Percentiles rank a stretch among this genome's conserved stretches.
Evolutionary conservation across 2,113 vertebrate genomes (phyloP).

Genomic region (Typhlomys cinereus): DNA sequence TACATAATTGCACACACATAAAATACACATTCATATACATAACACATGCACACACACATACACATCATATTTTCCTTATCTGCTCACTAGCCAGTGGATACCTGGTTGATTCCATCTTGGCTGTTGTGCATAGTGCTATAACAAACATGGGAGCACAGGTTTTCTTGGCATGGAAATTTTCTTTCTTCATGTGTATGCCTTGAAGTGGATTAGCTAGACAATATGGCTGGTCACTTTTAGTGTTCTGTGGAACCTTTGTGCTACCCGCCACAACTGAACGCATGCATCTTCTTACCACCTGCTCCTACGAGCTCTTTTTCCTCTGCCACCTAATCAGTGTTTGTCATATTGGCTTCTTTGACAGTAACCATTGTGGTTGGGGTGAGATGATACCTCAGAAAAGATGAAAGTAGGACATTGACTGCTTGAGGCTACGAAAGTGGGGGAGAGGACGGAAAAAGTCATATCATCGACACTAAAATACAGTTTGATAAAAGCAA

Average conservation of each 20-base stretch:
- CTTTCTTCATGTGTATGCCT: background rate
- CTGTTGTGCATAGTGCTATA: background rate
- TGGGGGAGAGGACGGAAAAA: background rate
- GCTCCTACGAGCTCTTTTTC: background rate
- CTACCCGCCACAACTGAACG: background rate
- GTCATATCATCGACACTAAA: background rate
- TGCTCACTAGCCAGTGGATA: background rate
- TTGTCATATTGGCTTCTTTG: background rate
- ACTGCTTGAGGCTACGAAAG: background rate
- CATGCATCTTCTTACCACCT: no score
- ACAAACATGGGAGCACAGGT: background rate
- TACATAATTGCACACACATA: no score
- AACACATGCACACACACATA: background rate
- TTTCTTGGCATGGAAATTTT: background rate
- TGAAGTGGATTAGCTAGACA: background rate
- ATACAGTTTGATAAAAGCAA: background rate
- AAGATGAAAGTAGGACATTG: background rate
- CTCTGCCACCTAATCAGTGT: background rate
- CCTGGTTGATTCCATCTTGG: background rate
- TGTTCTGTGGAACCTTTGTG: background rate
- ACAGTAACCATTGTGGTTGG: background rate
- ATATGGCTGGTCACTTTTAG: background rate
- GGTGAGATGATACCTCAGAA: background rate
- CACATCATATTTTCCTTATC: background rate
- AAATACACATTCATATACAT: background rate